A percentile compares a stretch with the other conserved stretches of the same genome.
Evolutionary conservation across 2,113 vertebrate species (phyloP).

Genomic region (Colistium nudipinnis): DNA sequence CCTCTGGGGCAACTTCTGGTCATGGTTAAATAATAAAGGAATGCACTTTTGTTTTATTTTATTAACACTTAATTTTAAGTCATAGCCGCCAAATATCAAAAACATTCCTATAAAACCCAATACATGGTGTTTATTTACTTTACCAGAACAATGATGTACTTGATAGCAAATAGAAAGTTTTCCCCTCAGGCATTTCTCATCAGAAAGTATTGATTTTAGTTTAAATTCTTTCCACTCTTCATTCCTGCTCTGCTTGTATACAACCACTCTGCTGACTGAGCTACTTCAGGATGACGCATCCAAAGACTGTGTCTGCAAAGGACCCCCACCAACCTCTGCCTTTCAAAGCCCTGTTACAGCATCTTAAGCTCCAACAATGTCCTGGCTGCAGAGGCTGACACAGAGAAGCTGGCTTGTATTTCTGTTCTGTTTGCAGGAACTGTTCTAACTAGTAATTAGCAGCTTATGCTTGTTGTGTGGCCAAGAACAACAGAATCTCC

Average conservation of each 20-base stretch:
- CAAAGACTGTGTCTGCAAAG: conserved; percentile 10
- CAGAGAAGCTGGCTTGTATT: conserved; percentile 3
- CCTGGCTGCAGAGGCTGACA: conserved; percentile 10
- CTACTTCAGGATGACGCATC: conserved; percentile 24
- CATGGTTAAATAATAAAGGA: not conserved
- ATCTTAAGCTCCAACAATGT: conserved; percentile 22
- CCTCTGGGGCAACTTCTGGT: not conserved
- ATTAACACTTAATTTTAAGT: not conserved
- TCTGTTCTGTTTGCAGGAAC: conserved; percentile 37
- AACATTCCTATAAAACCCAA: not conserved
- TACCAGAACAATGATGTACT: too few species aligned
- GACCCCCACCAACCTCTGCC: conserved; percentile 14
- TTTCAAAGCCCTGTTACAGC: conserved; percentile 21
- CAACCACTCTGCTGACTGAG: conserved; percentile 13
- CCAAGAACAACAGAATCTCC: conserved; percentile 41
- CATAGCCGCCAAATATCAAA: too few species aligned
- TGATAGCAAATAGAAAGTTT: too few species aligned
- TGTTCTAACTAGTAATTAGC: conserved; percentile 62
- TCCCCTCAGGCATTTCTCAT: too few species aligned
- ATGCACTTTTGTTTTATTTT: not conserved
- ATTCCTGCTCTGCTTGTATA: too few species aligned
- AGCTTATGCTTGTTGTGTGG: conserved; percentile 41
- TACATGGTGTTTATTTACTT: not conserved
- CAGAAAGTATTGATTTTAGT: not conserved
- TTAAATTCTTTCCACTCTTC: not conserved